These are phyloP conservation scores for Hystrix cristata DNA, from an alignment of 2,113 vertebrate genomes.

Conservation along the genomic window DNA sequence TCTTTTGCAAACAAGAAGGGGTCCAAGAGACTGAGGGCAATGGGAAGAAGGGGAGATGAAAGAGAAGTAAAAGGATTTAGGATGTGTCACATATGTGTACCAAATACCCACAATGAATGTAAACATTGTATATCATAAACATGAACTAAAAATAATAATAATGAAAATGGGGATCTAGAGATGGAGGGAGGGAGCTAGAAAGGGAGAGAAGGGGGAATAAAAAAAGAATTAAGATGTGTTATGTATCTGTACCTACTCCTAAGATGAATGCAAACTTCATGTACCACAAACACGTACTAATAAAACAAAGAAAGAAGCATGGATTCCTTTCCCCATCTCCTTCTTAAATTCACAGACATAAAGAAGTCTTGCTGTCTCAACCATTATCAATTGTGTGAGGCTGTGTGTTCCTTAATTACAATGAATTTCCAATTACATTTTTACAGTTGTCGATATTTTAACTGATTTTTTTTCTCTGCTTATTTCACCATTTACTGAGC, in stretches of 20 bases:
- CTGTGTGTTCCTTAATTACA: constrained; percentile 68
- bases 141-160: neutral
- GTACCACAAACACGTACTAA: neutral
- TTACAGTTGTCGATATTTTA: neutral
- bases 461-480: neutral
- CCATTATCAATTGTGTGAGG: constrained; percentile 69
- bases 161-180: neutral
- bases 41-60: neutral
- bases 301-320: neutral
- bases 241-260: neutral
- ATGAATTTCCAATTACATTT: constrained; percentile 57
- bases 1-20: neutral
- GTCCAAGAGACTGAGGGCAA: neutral
- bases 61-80: neutral
- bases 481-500: neutral
- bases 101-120: neutral
- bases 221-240: neutral
- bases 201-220: neutral
- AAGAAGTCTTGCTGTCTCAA: constrained; percentile 69
- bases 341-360: constrained; percentile 70
- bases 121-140: neutral
- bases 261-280: neutral
- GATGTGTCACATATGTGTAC: neutral
- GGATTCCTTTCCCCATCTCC: neutral
- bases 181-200: neutral